Percentiles rank a stretch among this genome's conserved stretches.
Evolutionary conservation across 2,797 vertebrate genomes (phyloP).

Genomic region (Centroberyx gerrardi): DNA sequence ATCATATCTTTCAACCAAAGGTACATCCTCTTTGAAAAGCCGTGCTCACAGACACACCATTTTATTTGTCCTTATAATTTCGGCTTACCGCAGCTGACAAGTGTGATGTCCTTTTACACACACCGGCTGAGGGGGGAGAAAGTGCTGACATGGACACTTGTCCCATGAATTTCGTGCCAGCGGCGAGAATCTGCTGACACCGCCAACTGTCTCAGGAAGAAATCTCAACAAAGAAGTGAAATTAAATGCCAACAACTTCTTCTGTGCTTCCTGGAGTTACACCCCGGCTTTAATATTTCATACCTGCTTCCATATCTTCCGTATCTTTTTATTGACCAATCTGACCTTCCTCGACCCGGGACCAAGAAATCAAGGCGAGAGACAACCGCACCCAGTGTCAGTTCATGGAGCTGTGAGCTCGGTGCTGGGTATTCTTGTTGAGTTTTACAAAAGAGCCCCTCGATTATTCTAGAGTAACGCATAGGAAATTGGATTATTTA

Average conservation of each 20-base stretch:
- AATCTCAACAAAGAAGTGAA: constrained; percentile 85
- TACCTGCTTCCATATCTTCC: constrained; percentile 49
- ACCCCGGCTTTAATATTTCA: constrained; percentile 74
- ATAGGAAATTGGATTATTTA: constrained; percentile 25
- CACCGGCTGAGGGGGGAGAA: constrained; percentile 75
- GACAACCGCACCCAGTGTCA: constrained; percentile 19
- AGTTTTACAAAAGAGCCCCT: constrained; percentile 1
- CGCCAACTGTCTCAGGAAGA: constrained; percentile 77
- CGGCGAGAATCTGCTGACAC: constrained; percentile 83
- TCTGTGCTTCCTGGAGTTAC: constrained; percentile 69
- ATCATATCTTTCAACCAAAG: constrained; percentile 54
- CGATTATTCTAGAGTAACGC: neutral
- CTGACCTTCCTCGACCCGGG: constrained; percentile 33
- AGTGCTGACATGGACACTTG: constrained; percentile 86
- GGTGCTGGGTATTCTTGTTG: neutral
- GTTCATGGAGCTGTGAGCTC: constrained; percentile 22
- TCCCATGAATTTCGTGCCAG: constrained; percentile 82
- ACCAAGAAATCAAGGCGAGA: constrained; percentile 37
- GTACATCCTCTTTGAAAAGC: constrained; percentile 61
- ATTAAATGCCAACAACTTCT: constrained; percentile 83
- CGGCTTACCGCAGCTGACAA: constrained; percentile 76
- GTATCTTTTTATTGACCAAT: constrained; percentile 56
- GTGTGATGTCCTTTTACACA: constrained; percentile 83
- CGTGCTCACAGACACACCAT: constrained; percentile 60
- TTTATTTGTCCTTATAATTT: constrained; percentile 82